Evolutionary conservation across 2,797 vertebrate species (phyloP), one percentile per base, ranked within the genome.

Genomic region (Pipistrellus pygmaeus): DNA sequence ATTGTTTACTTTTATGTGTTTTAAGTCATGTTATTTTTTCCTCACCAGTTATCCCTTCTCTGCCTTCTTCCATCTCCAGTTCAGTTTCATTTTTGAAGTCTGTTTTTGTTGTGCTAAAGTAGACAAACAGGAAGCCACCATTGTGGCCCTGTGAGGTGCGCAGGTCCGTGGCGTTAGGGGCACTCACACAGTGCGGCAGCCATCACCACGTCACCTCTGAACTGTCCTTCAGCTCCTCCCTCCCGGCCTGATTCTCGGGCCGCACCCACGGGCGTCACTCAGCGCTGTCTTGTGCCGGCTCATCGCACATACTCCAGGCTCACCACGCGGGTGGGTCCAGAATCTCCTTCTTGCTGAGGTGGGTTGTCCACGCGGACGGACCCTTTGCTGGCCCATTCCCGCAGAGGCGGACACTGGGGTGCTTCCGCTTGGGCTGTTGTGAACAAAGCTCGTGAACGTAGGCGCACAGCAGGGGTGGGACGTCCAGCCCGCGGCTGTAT

Each of bases 241-340:
- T 14, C 48, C 32, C 21, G 23, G 44, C 1, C 1, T 4, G 17
- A 2, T 5, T 9, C 44, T 25, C 0, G 6, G 44, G 5, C 44
- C 51, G 38, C 44, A 0, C 0, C 0, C 0, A 1, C 1, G 71
- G 62, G 27, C n/a, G 4, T 2, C 46, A 0, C 5, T 1, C 1
- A 6, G 6, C 2, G 0, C 14, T 17, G 41, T 1, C 11, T 14
- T 0, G 66, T 53, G 32, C 51, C 1, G 53, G 76, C 46, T 4
- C 12, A 14, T 7, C 12, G 8, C 60, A 3, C 1, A 11, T 21
- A 1, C 18, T 46, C 32, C 0, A 0, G 41, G 6, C 25, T 12
- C 7, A 0, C 46, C 27, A 1, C 2, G 32, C 11, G 3, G 0
- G 53, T 21, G 0, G 64, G 1, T 20, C 23, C 12, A 0, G 55